Evolutionary conservation across 2,797 vertebrate species (phyloP).

Genomic region (Diplodus sargus): DNA sequence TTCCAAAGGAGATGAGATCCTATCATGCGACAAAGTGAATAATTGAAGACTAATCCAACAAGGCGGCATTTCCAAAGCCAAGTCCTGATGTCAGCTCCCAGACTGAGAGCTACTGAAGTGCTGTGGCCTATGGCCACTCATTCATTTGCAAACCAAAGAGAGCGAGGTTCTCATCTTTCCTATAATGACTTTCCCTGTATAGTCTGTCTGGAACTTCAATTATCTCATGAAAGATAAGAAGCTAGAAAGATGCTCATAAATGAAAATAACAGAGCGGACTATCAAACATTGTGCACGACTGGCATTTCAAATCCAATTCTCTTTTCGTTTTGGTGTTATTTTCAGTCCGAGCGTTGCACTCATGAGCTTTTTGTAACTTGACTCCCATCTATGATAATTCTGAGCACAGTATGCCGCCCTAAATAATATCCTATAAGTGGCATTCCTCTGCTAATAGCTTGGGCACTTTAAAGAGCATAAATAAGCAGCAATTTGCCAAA

Average conservation of each 20-base stretch:
- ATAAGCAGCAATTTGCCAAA: conserved; percentile 23
- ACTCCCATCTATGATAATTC: conserved; percentile 16
- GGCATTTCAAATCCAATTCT: conserved; percentile 35
- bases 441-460: conserved; percentile 22
- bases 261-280: conserved; percentile 24
- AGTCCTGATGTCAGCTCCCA: conserved; percentile 34
- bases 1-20: conserved; percentile 2
- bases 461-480: conserved; percentile 18
- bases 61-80: conserved; percentile 21
- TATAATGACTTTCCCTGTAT: conserved; percentile 60
- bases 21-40: conserved; percentile 6
- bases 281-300: conserved; percentile 29
- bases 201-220: conserved; percentile 68
- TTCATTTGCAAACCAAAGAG: conserved; percentile 60
- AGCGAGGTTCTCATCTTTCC: conserved; percentile 63
- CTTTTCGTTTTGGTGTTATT: conserved; percentile 29
- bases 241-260: conserved; percentile 40
- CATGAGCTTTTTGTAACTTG: conserved; percentile 12
- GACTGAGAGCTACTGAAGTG: conserved; percentile 36
- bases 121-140: conserved; percentile 33
- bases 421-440: conserved; percentile 21
- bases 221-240: conserved; percentile 67
- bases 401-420: neutral
- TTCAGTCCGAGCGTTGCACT: conserved; percentile 8
- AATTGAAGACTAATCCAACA: conserved; percentile 34